Evolutionary conservation across 2,888 invertebrate species (phyloP).

Genomic region (Priocnemis perturbator): DNA sequence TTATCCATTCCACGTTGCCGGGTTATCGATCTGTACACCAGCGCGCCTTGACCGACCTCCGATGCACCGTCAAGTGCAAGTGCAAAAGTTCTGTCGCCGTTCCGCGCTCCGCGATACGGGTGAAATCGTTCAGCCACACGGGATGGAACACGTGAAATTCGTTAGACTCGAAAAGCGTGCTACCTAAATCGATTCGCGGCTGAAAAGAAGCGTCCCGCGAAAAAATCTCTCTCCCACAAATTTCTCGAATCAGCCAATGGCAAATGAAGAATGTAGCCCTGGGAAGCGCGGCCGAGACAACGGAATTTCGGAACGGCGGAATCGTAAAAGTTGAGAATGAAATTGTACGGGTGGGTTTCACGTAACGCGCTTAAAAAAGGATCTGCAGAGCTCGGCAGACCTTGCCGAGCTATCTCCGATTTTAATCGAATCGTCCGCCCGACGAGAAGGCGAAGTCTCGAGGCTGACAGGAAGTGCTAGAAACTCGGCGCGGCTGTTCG

Average conservation of each 20-base stretch:
- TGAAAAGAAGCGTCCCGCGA: too few species aligned
- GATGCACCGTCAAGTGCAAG: slow-evolving; percentile 72
- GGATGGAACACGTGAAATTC: too few species aligned
- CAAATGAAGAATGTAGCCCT: too few species aligned
- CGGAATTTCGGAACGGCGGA: too few species aligned
- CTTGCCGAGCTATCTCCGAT: slow-evolving; percentile 3
- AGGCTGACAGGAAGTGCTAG: slow-evolving; percentile 33
- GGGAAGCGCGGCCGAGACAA: too few species aligned
- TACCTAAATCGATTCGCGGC: too few species aligned
- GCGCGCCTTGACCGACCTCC: slow-evolving; percentile 74
- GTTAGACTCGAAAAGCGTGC: slow-evolving; percentile 8
- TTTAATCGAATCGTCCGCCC: background rate
- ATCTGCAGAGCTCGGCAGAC: slow-evolving; percentile 5
- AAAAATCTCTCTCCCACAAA: too few species aligned
- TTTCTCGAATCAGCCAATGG: background rate
- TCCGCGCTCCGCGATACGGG: slow-evolving; percentile 19
- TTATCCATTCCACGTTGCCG: slow-evolving; percentile 70
- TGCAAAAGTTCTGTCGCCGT: slow-evolving; percentile 66
- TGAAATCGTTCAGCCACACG: background rate
- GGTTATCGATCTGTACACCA: slow-evolving; percentile 70
- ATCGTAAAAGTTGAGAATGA: too few species aligned
- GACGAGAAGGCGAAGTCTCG: background rate
- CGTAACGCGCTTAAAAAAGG: background rate
- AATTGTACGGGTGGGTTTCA: too few species aligned
- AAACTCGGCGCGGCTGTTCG: slow-evolving; percentile 24